Evolutionary conservation across 2,888 invertebrate species (phyloP).

Genomic region (Patella caerulea): DNA sequence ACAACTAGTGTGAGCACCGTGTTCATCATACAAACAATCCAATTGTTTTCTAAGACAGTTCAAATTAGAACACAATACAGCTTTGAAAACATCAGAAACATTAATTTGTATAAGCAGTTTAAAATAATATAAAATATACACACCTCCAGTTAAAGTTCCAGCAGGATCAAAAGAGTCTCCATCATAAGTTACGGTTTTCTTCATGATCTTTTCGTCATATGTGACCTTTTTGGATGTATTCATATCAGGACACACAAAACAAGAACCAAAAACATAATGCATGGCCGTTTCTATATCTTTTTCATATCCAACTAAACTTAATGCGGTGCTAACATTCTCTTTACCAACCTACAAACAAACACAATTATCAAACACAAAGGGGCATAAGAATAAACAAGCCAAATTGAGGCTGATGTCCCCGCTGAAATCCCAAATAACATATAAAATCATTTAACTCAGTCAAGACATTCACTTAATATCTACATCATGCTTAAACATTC

Average conservation of each 20-base stretch:
- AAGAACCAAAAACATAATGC: conserved; percentile 88
- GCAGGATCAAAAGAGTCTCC: conserved; percentile 93
- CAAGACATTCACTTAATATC: too few relatives aligned
- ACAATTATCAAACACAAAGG: too few relatives aligned
- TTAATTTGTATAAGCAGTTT: too few relatives aligned
- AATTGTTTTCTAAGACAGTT: background rate
- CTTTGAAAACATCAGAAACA: too few relatives aligned
- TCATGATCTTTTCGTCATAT: conserved; percentile 77
- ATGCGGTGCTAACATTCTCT: conserved; percentile 85
- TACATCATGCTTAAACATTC: too few relatives aligned
- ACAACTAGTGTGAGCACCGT: too few relatives aligned
- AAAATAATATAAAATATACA: conserved; percentile 15
- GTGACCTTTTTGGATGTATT: conserved; percentile 85
- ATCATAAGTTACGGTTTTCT: conserved; percentile 83
- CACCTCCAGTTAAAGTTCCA: conserved; percentile 91
- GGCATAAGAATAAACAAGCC: too few relatives aligned
- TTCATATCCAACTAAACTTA: conserved; percentile 84
- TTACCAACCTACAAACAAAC: conserved; percentile 77
- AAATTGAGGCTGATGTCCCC: too few relatives aligned
- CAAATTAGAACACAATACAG: too few relatives aligned
- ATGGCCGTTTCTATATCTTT: conserved; percentile 81
- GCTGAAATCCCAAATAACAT: too few relatives aligned
- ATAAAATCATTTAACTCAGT: too few relatives aligned
- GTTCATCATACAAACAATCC: background rate
- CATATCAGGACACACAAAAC: conserved; percentile 87